Evolutionary conservation across 2,797 vertebrate genomes (phyloP), one percentile per base, ranked within the genome.

Genomic region (Pseudocheirus occidentalis): DNA sequence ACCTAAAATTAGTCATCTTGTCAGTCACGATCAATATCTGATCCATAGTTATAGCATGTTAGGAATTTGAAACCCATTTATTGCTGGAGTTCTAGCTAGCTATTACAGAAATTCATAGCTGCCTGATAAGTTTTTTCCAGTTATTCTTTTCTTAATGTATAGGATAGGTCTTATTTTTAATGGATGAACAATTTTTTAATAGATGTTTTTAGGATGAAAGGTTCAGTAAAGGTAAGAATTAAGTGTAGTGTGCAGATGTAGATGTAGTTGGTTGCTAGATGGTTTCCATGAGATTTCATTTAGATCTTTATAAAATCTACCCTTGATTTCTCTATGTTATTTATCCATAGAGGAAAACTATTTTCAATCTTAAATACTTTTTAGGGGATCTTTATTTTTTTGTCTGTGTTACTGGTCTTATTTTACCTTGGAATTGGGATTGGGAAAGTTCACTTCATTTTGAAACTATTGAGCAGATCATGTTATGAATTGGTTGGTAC

Each of bases 201-300:
- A 92, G 93, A 98, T 92, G 94, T 62, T 97, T 97, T 98, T 97
- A 97, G 97, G 95, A 96, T 96, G 97, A 96, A 97, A 97, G 95
- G 93, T 58, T 96, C 91, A 96, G 62, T 97, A 97, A 92, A 73
- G 92, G 57, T 97, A 93, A 92, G 97, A 96, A 96, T 95, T 97
- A 96, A 95, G 50, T 57, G 54, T 24, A 93, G 90, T 91, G 54
- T 95, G 62, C 89, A 92, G 53, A 53, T 93, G 90, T 97, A 53
- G 91, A 92, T 94, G 96, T 50, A 50, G 21, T 87, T 87, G 93
- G 13, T 97, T 54, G 95, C 46, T 90, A 89, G 40, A 55, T 96
- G 96, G 57, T 81, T 50, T 87, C 53, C 95, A 96, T 95, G 92
- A 93, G 52, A 27, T 94, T 95, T 94, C 94, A 90, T 93, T 87